phyloP scores from a whole-genome alignment of 2,888 invertebrate species.

The Acleris literana region DNA sequence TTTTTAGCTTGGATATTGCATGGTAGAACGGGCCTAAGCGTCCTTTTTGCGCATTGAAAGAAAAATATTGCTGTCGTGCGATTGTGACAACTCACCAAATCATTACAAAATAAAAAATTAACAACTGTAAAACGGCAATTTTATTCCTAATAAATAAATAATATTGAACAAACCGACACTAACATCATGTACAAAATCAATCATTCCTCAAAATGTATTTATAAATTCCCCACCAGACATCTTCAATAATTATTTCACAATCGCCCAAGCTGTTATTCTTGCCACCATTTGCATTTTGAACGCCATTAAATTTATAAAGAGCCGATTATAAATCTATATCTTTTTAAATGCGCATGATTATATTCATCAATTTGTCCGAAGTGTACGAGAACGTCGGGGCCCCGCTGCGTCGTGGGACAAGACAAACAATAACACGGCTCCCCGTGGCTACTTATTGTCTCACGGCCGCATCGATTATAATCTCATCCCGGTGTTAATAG shows the following conservation, averaged over 20 bases:
- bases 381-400: conserved; percentile 47
- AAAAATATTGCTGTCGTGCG: too few species aligned
- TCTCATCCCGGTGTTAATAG: conserved; percentile 70
- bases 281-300: conserved; percentile 37
- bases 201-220: conserved; percentile 25
- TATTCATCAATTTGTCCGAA: conserved; percentile 68
- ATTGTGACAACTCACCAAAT: too few species aligned
- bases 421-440: conserved; percentile 71
- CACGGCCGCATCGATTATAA: conserved; percentile 61
- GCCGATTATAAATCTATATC: conserved; percentile 35
- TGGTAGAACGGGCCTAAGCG: too few species aligned
- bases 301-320: conserved; percentile 37
- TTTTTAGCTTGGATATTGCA: too few species aligned
- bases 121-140: background rate
- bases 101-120: too few species aligned
- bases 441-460: conserved; percentile 74
- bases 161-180: conserved; percentile 12
- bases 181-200: conserved; percentile 20
- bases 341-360: conserved; percentile 48
- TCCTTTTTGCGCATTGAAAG: too few species aligned
- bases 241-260: conserved; percentile 34
- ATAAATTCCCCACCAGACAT: conserved; percentile 27
- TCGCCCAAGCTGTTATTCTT: conserved; percentile 34
- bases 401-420: conserved; percentile 66
- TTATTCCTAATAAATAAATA: conserved; percentile 9